Base-by-base conservation (phyloP, 2,797 vertebrate species). In the Dryobates pubescens region DNA sequence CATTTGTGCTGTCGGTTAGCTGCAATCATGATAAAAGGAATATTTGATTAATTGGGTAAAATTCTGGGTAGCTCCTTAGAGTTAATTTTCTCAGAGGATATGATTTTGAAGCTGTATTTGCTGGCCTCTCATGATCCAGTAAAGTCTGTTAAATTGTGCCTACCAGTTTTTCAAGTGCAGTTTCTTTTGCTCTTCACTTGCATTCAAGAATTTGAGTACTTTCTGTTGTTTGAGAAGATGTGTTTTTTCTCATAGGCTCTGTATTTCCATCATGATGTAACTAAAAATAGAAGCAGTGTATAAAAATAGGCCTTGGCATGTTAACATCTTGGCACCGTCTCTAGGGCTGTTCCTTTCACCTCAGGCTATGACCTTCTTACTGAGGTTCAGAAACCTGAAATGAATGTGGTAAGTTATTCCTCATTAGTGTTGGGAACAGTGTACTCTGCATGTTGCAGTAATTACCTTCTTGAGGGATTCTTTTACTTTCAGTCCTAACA, bases 251-350 rank as follows among this genome's bases (percentile, higher is more conserved):
- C 51, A 38, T 62, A 6, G 43, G 22, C 32, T 76, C 63, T 91
- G 58, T 74, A 53, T 41, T 91, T 93, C 80, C 80, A 93, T 76
- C 72, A 24, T 7, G 13, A 36, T 56, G 86, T 45, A 87, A 69
- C 93, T 91, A 88, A 94, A 88, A 95, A 94, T 80, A 95, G 89
- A 85, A 94, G 34, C 77, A 80, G 57, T 0, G 1, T 70, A 43
- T 86, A 89, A 95, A 94, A 94, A 94, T 90, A 96, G 83, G 7
- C 58, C 38, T 91, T 96, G 89, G 93, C 89, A 84, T 96, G 92
- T 94, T 87, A 93, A 78, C 59, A 88, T 91, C 92, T 93, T 94
- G 90, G 88, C 87, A 30, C 65, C 47, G 82, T 81, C 78, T 90
- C 4, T 15, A 54, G 89, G 90, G 85, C 70, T 94, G 92, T 20